Evolutionary conservation across 2,797 vertebrate species (phyloP).

Genomic region (Poeciliopsis infans): DNA sequence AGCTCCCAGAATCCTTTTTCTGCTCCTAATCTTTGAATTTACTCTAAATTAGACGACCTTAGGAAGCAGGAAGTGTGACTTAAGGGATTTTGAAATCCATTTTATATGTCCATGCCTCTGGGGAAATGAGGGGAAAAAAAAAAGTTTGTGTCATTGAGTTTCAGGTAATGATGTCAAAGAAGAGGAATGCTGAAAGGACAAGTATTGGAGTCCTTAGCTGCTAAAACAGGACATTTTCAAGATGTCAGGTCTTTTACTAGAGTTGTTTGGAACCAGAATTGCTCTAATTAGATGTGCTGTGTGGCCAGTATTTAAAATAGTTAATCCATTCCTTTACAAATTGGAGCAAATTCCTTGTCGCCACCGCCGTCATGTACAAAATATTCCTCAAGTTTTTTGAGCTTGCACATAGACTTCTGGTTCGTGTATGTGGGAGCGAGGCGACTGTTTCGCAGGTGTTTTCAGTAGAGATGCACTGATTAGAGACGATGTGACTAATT

Average conservation of each 20-base stretch:
- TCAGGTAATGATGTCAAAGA: constrained; percentile 72
- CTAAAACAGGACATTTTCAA: not conserved
- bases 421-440: not conserved
- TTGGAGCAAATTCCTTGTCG: constrained; percentile 35
- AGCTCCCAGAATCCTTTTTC: constrained; percentile 29
- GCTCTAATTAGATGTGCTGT: not conserved
- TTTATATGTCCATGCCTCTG: constrained; percentile 5
- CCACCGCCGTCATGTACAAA: constrained; percentile 26
- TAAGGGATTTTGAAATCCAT: not conserved
- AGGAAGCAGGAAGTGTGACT: constrained; percentile 6
- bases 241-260: not conserved
- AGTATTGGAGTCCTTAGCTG: constrained; percentile 48
- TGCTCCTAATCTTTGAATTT: constrained; percentile 1
- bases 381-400: constrained; percentile 15
- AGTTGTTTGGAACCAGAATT: not conserved
- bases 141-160: constrained; percentile 51
- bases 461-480: not conserved
- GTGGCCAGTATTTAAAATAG: constrained; percentile 5
- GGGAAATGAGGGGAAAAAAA: constrained; percentile 6
- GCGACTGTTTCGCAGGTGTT: not conserved
- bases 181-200: constrained; percentile 69
- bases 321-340: constrained; percentile 38
- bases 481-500: not conserved
- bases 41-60: constrained; percentile 2
- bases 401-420: not conserved